Evolutionary conservation across 2,888 invertebrate genomes (phyloP).

Genomic region (Ochropacha duplaris): DNA sequence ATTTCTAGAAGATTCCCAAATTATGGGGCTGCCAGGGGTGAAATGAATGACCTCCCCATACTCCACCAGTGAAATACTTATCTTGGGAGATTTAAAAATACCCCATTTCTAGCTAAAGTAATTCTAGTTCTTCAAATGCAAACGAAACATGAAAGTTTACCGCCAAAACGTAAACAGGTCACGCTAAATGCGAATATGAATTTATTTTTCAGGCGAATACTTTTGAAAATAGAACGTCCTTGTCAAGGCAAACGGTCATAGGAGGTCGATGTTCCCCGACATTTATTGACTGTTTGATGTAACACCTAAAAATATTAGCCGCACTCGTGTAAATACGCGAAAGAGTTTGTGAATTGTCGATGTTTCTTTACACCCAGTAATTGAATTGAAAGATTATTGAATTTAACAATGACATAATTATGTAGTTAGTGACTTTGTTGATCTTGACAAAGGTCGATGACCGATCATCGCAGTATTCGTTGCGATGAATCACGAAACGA

Average conservation of each 20-base stretch:
- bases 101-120: background rate
- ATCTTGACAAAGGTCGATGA: background rate
- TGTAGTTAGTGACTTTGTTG: background rate
- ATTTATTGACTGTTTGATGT: constrained; percentile 42
- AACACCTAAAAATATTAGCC: constrained; percentile 32
- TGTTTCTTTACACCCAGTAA: no score
- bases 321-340: constrained; percentile 4
- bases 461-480: background rate
- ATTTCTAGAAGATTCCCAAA: no score
- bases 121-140: background rate
- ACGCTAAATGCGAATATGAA: constrained; percentile 7
- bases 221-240: constrained; percentile 58
- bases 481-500: background rate
- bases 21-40: no score
- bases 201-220: constrained; percentile 21
- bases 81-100: no score
- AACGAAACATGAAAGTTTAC: background rate
- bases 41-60: no score
- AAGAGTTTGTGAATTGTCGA: background rate
- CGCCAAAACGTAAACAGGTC: constrained; percentile 11
- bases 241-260: constrained; percentile 39
- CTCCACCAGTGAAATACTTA: no score
- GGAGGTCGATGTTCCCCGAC: constrained; percentile 36
- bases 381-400: background rate
- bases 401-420: background rate